phyloP scores from a whole-genome alignment of 2,888 invertebrate genomes.

The Drosophila paranaensis region DNA sequence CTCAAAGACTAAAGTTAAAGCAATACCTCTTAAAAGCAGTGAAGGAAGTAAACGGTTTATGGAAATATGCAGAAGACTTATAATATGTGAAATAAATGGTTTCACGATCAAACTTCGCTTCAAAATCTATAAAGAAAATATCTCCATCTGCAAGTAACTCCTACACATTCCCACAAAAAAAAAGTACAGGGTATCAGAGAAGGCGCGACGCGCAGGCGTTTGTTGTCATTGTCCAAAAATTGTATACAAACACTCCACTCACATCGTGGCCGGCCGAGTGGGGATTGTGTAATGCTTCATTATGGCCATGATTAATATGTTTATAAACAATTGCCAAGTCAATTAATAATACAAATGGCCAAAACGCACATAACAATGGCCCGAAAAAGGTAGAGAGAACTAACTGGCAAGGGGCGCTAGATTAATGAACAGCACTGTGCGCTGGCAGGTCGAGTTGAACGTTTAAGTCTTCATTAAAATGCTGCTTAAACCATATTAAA shows the following conservation, averaged over 20 bases:
- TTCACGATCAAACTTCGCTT: too few relatives aligned
- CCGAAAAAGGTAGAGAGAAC: neutral
- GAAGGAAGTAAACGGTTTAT: too few relatives aligned
- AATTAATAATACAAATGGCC: constrained; percentile 64
- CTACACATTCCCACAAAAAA: too few relatives aligned
- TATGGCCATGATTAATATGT: constrained; percentile 77
- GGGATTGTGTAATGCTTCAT: constrained; percentile 75
- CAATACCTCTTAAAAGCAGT: too few relatives aligned
- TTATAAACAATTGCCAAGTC: constrained; percentile 77
- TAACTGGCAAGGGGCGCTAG: constrained; percentile 43
- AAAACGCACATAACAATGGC: constrained; percentile 18
- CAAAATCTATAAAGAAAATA: too few relatives aligned
- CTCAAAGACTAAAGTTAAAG: too few relatives aligned
- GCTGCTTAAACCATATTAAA: constrained; percentile 76
- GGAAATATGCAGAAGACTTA: too few relatives aligned
- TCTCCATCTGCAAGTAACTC: neutral
- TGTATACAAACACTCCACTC: constrained; percentile 16
- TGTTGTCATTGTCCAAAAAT: constrained; percentile 27
- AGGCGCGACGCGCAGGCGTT: constrained; percentile 16
- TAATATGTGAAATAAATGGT: too few relatives aligned
- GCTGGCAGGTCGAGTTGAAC: constrained; percentile 4
- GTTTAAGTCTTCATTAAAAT: constrained; percentile 77
- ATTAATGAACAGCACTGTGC: constrained; percentile 45
- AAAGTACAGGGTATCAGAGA: constrained; percentile 11
- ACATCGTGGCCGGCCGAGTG: constrained; percentile 34